Conservation (phyloP, 2,113 vertebrate genomes). For the Atractosteus spatula region DNA sequence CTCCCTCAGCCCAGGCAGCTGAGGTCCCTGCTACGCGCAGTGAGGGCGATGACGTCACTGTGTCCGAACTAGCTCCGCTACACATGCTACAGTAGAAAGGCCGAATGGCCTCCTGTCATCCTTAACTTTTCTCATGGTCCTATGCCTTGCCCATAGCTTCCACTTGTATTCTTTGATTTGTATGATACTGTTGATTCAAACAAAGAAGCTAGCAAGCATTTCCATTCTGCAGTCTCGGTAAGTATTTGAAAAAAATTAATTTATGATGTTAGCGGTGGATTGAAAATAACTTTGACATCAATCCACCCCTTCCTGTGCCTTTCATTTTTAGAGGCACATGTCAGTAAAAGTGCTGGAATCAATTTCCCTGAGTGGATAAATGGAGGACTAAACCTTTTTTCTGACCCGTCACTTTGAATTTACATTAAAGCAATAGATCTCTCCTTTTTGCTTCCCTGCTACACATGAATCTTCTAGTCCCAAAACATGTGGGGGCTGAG, state of each 20-base stretch:
- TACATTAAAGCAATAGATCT: background rate
- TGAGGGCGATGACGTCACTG: too few species aligned
- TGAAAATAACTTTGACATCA: constrained; percentile 17
- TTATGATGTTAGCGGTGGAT: background rate
- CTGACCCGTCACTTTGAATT: constrained; percentile 13
- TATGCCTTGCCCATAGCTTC: too few species aligned
- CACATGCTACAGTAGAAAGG: too few species aligned
- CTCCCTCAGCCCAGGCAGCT: too few species aligned
- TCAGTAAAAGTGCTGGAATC: constrained; percentile 24
- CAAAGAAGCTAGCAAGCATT: background rate
- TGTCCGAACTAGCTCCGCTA: too few species aligned
- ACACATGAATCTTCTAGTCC: background rate
- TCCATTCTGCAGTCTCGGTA: background rate
- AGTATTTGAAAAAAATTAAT: background rate
- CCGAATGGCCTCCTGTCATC: too few species aligned
- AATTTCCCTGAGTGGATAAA: constrained; percentile 15
- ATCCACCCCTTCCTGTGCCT: background rate
- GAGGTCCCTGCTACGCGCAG: too few species aligned
- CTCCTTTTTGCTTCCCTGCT: background rate
- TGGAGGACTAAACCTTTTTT: constrained; percentile 10
- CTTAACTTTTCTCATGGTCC: too few species aligned
- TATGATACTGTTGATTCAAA: too few species aligned
- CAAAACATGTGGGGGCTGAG: background rate
- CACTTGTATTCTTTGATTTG: too few species aligned
- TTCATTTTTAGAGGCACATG: background rate